Conservation (phyloP, 2,888 invertebrate genomes). For the Amiota minor region DNA sequence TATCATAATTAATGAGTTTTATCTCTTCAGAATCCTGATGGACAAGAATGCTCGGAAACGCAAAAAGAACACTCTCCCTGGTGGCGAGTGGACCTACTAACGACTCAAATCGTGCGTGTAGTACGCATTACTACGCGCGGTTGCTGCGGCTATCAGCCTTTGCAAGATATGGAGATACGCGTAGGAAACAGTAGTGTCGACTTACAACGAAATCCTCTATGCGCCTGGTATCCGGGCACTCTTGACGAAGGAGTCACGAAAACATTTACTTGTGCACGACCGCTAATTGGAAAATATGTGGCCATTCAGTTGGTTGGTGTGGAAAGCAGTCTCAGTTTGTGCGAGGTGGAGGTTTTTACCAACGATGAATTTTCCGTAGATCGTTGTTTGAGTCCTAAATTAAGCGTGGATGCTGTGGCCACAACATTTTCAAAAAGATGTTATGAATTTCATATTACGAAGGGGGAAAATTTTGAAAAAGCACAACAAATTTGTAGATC, state of each 20-base stretch:
- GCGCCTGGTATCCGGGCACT: slow-evolving; percentile 95
- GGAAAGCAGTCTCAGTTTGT: slow-evolving; percentile 89
- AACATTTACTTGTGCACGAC: slow-evolving; percentile 89
- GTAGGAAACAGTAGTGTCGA: slow-evolving; percentile 93
- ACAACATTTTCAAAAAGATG: slow-evolving; percentile 90
- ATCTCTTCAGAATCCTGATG: slow-evolving; percentile 83
- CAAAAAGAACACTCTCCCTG: slow-evolving; percentile 92
- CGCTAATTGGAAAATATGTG: slow-evolving; percentile 88
- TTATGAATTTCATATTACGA: slow-evolving; percentile 89
- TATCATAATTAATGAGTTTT: no score
- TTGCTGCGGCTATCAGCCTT: slow-evolving; percentile 85
- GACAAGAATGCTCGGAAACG: slow-evolving; percentile 90
- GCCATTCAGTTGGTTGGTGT: slow-evolving; percentile 92
- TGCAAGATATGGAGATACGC: slow-evolving; percentile 90
- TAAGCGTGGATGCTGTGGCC: slow-evolving; percentile 85
- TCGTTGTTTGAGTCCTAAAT: slow-evolving; percentile 83
- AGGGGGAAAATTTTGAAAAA: slow-evolving; percentile 87
- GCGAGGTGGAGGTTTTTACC: slow-evolving; percentile 94
- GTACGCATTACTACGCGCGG: slow-evolving; percentile 86
- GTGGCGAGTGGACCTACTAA: slow-evolving; percentile 92
- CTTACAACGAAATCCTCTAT: slow-evolving; percentile 89
- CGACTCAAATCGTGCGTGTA: slow-evolving; percentile 88
- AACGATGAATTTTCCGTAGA: slow-evolving; percentile 92
- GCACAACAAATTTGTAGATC: slow-evolving; percentile 84
- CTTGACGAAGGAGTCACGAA: slow-evolving; percentile 95